Percentiles rank a stretch among this genome's conserved stretches.
Conservation (phyloP, 2,888 invertebrate genomes). For the Drosophila austrosaltans region DNA sequence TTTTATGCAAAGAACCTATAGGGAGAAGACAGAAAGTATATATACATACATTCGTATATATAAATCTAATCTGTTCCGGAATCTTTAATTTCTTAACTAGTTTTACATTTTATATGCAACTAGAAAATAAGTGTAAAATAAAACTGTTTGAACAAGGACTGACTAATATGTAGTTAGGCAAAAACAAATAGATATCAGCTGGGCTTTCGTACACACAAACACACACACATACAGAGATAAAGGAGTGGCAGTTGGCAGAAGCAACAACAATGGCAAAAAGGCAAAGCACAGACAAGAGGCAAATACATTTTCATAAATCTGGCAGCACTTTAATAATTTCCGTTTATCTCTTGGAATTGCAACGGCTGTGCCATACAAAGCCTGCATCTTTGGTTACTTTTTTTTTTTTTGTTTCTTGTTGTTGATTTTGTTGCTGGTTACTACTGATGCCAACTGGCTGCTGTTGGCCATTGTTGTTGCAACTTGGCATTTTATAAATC, state of each 20-base stretch:
- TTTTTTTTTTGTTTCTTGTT: slow-evolving; percentile 57
- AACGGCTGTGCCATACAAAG: slow-evolving; percentile 62
- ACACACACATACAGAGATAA: slow-evolving; percentile 2
- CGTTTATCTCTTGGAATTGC: slow-evolving; percentile 70
- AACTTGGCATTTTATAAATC: slow-evolving; percentile 74
- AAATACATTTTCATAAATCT: slow-evolving; percentile 76
- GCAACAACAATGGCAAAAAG: not conserved
- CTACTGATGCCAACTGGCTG: slow-evolving; percentile 24
- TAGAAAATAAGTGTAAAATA: not conserved
- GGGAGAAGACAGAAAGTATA: too few species aligned
- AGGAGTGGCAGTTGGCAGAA: slow-evolving; percentile 18
- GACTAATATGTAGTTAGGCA: slow-evolving; percentile 42
- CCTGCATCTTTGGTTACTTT: slow-evolving; percentile 40
- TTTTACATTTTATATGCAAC: not conserved
- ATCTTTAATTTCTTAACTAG: slow-evolving; percentile 3
- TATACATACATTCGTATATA: too few species aligned
- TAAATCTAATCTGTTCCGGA: not conserved
- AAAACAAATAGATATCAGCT: slow-evolving; percentile 32
- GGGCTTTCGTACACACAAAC: slow-evolving; percentile 29
- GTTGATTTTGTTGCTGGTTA: slow-evolving; percentile 21
- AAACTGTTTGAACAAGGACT: slow-evolving; percentile 24
- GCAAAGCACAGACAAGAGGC: not conserved
- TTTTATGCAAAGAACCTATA: too few species aligned
- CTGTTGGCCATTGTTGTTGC: slow-evolving; percentile 29
- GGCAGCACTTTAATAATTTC: slow-evolving; percentile 78